Evolutionary conservation across 1,140 invertebrate genomes (phyloP).

Genomic region (Lepeophtheirus salmonis): DNA sequence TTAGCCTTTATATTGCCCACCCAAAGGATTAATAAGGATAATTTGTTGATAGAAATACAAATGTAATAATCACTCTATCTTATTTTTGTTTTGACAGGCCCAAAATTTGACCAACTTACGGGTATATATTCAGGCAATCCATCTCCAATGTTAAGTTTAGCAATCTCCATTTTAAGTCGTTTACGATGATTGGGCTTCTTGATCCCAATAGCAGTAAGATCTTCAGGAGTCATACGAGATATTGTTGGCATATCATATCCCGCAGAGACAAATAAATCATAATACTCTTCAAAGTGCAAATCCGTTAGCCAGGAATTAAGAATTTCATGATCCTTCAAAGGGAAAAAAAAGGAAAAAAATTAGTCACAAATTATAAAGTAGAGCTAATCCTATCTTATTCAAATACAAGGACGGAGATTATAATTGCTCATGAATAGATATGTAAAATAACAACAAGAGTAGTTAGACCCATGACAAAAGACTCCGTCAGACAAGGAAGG

Average conservation of each 20-base stretch:
- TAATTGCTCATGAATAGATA: not conserved
- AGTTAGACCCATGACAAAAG: too few species aligned
- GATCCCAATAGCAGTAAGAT: slow-evolving; percentile 36
- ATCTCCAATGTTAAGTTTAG: slow-evolving; percentile 77
- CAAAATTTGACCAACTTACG: too few species aligned
- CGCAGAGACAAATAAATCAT: slow-evolving; percentile 71
- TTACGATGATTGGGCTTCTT: slow-evolving; percentile 95
- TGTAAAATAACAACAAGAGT: too few species aligned
- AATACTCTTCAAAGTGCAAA: slow-evolving; percentile 89
- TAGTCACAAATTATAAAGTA: slow-evolving; percentile 17
- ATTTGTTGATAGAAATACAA: too few species aligned
- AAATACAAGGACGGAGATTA: not conserved
- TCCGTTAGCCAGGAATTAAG: slow-evolving; percentile 83
- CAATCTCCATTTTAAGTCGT: slow-evolving; percentile 84
- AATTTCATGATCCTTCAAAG: slow-evolving; percentile 71
- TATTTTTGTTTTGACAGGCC: too few species aligned
- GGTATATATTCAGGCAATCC: slow-evolving; percentile 79
- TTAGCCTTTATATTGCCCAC: too few species aligned
- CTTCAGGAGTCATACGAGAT: slow-evolving; percentile 92
- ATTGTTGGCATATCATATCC: slow-evolving; percentile 96
- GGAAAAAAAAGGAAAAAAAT: slow-evolving; percentile 19
- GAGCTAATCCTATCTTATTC: slow-evolving; percentile 7
- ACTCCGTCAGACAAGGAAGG: too few species aligned
- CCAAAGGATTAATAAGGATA: too few species aligned
- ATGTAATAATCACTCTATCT: too few species aligned